Percentiles rank a stretch among this genome's conserved stretches.
These are phyloP conservation scores for Caenorhabditis becei DNA, from an alignment of 2,888 invertebrate species.

Conservation along the genomic window DNA sequence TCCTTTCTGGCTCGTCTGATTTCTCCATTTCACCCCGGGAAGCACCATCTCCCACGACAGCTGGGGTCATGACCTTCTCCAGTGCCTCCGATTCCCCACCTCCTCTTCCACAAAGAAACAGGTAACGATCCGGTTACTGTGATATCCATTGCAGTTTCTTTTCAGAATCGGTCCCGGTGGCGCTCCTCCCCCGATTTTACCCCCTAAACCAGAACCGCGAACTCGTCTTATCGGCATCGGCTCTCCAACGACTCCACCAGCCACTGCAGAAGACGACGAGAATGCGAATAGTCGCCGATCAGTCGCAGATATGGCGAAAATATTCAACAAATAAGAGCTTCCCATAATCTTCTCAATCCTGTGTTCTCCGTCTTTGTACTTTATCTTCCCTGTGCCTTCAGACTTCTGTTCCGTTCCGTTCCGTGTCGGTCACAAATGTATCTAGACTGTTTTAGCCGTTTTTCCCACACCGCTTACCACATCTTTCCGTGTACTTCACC, in stretches of 20 bases:
- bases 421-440: conserved; percentile 22
- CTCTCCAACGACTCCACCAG: conserved; percentile 43
- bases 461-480: conserved; percentile 4
- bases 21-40: conserved; percentile 44
- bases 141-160: not conserved
- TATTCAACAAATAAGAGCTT: conserved; percentile 63
- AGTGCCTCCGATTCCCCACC: conserved; percentile 61
- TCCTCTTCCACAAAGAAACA: conserved; percentile 61
- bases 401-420: not conserved
- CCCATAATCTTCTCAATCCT: not conserved
- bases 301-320: conserved; percentile 75
- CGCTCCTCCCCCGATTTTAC: conserved; percentile 64
- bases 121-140: conserved; percentile 23
- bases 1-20: conserved; percentile 27
- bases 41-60: conserved; percentile 40
- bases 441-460: conserved; percentile 20
- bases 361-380: not conserved
- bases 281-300: conserved; percentile 71
- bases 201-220: conserved; percentile 69
- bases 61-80: conserved; percentile 13
- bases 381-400: conserved; percentile 16
- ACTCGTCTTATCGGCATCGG: conserved; percentile 31
- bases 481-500: conserved; percentile 6
- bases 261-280: conserved; percentile 66
- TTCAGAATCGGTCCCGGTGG: conserved; percentile 57